Conservation (phyloP, 2,113 vertebrate species). For the Ramphastos sulfuratus region DNA sequence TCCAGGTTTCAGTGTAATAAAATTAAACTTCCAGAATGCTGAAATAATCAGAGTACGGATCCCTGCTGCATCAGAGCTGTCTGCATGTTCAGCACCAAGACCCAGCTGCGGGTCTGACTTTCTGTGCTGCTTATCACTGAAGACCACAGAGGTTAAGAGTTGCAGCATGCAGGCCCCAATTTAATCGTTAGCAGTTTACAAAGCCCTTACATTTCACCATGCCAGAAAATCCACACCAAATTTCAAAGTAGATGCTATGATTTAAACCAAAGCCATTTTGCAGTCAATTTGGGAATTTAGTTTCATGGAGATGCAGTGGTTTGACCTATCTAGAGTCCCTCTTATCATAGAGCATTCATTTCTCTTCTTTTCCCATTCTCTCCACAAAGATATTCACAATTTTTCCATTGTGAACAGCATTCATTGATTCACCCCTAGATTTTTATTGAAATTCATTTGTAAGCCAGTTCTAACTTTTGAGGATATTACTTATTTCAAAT, state of each 20-base stretch:
- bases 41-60: neutral
- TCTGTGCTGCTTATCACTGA: neutral
- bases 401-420: neutral
- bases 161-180: neutral
- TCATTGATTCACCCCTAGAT: neutral
- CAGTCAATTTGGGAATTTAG: neutral
- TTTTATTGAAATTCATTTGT: neutral
- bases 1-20: neutral
- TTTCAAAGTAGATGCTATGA: neutral
- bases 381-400: neutral
- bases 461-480: neutral
- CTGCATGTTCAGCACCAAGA: neutral
- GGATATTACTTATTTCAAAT: neutral
- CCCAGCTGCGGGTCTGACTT: neutral
- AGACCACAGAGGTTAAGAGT: neutral
- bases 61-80: neutral
- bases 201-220: neutral
- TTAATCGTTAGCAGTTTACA: neutral
- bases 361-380: neutral
- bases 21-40: neutral
- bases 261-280: neutral
- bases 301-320: neutral
- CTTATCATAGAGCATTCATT: neutral
- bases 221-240: neutral
- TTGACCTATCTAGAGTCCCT: neutral